Percentiles rank a stretch among this genome's conserved stretches.
Conservation (phyloP, 1,140 invertebrate species). For the Drosophila aff. region DNA sequence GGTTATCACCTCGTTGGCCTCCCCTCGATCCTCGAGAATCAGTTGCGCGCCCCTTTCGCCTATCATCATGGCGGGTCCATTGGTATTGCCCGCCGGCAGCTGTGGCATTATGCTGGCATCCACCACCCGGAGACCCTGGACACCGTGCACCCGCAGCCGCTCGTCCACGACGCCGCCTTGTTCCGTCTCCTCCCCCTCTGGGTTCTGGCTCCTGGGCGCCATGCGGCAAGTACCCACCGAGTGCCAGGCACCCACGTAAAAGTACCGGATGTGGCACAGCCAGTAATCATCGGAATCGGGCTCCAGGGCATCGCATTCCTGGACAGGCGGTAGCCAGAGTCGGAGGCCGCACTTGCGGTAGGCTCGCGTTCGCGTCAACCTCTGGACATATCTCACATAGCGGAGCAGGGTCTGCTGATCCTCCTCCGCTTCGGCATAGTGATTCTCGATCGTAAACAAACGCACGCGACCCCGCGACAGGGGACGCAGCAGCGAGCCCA, state of each 20-base stretch:
- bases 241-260: slow-evolving; percentile 89
- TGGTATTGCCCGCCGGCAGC: slow-evolving; percentile 91
- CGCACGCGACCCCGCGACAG: slow-evolving; percentile 84
- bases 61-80: slow-evolving; percentile 91
- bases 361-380: slow-evolving; percentile 85
- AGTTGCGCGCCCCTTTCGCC: slow-evolving; percentile 91
- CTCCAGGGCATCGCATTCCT: slow-evolving; percentile 75
- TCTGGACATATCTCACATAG: slow-evolving; percentile 86
- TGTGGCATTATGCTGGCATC: slow-evolving; percentile 93
- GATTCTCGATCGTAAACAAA: slow-evolving; percentile 89
- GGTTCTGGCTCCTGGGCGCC: slow-evolving; percentile 86
- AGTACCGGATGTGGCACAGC: slow-evolving; percentile 87
- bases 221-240: slow-evolving; percentile 92
- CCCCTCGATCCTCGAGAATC: slow-evolving; percentile 86
- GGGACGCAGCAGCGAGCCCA: slow-evolving; percentile 85
- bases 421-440: slow-evolving; percentile 89
- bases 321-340: slow-evolving; percentile 83
- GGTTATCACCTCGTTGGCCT: slow-evolving; percentile 14
- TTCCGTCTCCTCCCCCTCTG: background rate
- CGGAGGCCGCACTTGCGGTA: slow-evolving; percentile 85
- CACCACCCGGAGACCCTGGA: slow-evolving; percentile 89
- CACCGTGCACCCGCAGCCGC: slow-evolving; percentile 88
- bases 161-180: slow-evolving; percentile 88
- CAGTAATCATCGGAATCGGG: slow-evolving; percentile 87
- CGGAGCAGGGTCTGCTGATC: slow-evolving; percentile 90